Evolutionary conservation across 2,888 invertebrate genomes (phyloP).

Genomic region (Tenthredo amoena): DNA sequence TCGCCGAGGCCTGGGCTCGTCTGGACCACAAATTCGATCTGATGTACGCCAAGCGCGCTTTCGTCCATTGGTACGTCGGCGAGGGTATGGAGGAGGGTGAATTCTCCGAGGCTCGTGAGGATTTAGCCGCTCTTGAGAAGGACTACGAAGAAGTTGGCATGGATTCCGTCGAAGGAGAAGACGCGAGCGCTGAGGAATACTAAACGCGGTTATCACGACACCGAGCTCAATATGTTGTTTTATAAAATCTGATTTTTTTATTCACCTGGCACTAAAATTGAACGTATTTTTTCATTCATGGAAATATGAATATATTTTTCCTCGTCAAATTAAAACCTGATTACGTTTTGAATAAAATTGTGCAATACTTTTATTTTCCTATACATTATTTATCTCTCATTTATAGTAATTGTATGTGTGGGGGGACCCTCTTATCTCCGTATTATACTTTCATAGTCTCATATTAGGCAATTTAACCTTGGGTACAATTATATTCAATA

Average conservation of each 20-base stretch:
- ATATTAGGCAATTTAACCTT: neutral
- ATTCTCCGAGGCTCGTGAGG: constrained; percentile 90
- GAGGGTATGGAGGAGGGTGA: constrained; percentile 93
- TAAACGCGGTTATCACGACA: constrained; percentile 54
- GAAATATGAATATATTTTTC: neutral
- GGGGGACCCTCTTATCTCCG: neutral
- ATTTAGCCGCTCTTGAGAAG: constrained; percentile 85
- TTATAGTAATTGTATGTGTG: neutral
- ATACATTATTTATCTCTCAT: neutral
- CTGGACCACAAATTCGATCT: constrained; percentile 85
- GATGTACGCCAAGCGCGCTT: constrained; percentile 85
- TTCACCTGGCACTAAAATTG: neutral
- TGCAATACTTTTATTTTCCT: constrained; percentile 7
- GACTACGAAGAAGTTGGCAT: constrained; percentile 87
- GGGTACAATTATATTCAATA: neutral
- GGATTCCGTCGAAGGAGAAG: constrained; percentile 80
- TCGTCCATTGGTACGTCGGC: constrained; percentile 89
- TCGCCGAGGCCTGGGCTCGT: constrained; percentile 85
- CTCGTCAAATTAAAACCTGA: constrained; percentile 13
- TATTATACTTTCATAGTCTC: neutral
- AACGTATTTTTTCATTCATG: neutral
- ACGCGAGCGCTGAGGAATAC: constrained; percentile 72
- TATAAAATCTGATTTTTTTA: neutral
- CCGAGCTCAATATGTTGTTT: neutral
- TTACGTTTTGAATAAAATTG: neutral